These are phyloP conservation scores for Triplophysa dalaica DNA, from an alignment of 2,113 vertebrate species.

Conservation along the genomic window DNA sequence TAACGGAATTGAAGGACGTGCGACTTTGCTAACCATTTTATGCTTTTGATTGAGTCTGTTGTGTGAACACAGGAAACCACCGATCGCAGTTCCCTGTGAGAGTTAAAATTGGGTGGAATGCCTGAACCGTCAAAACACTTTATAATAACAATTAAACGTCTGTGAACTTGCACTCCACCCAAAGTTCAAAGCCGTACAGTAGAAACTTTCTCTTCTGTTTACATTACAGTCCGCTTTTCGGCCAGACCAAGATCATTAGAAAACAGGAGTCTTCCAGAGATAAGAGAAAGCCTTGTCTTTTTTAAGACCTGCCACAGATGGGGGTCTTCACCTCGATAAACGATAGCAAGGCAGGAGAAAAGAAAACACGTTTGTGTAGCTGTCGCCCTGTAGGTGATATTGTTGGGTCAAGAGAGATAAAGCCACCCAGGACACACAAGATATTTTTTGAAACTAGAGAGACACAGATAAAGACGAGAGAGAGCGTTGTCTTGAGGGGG, in stretches of 20 bases:
- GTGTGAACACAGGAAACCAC: slow-evolving; percentile 35
- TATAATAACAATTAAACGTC: slow-evolving; percentile 19
- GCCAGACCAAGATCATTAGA: slow-evolving; percentile 10
- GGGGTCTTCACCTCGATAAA: slow-evolving; percentile 69
- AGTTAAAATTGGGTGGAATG: not conserved
- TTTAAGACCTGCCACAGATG: slow-evolving; percentile 58
- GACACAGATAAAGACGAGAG: slow-evolving; percentile 43
- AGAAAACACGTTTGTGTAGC: slow-evolving; percentile 60
- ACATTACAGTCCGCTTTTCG: slow-evolving; percentile 10
- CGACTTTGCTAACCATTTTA: slow-evolving; percentile 14
- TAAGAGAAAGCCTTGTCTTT: slow-evolving; percentile 63
- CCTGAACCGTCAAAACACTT: slow-evolving; percentile 1
- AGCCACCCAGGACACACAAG: slow-evolving; percentile 46
- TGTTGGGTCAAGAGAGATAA: slow-evolving; percentile 67
- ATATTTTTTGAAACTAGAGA: slow-evolving; percentile 34
- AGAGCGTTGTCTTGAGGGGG: slow-evolving; percentile 55
- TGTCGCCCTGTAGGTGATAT: slow-evolving; percentile 65
- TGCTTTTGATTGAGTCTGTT: not conserved
- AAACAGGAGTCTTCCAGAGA: slow-evolving; percentile 55
- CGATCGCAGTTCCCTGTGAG: slow-evolving; percentile 6
- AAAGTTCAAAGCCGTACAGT: slow-evolving; percentile 37
- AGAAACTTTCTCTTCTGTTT: slow-evolving; percentile 25
- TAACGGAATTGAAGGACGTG: not conserved
- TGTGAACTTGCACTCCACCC: slow-evolving; percentile 28
- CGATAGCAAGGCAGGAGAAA: slow-evolving; percentile 50